phyloP scores from a whole-genome alignment of 1,140 invertebrate genomes.

The Oscheius sp. region DNA sequence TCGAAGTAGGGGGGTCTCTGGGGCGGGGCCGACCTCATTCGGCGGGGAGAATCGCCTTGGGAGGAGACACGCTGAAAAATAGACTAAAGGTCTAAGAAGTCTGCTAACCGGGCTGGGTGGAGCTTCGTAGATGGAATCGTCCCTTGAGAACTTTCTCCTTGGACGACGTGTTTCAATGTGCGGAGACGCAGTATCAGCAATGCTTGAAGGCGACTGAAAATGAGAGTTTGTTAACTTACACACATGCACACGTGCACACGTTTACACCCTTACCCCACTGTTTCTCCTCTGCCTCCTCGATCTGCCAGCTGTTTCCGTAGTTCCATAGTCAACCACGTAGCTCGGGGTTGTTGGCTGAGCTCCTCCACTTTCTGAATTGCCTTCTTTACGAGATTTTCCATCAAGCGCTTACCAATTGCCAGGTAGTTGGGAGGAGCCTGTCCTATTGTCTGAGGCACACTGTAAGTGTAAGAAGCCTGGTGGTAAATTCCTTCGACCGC shows the following conservation, averaged over 20 bases:
- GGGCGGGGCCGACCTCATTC: background rate
- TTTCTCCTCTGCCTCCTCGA: slow-evolving; percentile 19
- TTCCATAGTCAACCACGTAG: slow-evolving; percentile 13
- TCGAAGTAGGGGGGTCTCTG: background rate
- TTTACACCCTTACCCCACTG: background rate
- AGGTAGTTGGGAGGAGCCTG: slow-evolving; percentile 25
- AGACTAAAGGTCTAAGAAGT: too few relatives aligned
- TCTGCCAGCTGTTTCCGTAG: slow-evolving; percentile 7
- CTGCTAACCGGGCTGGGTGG: slow-evolving; percentile 24
- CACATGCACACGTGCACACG: too few relatives aligned
- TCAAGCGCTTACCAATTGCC: slow-evolving; percentile 21
- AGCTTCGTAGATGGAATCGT: slow-evolving; percentile 29
- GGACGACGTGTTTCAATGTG: too few relatives aligned
- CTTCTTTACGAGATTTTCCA: background rate
- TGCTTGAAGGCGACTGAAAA: too few relatives aligned
- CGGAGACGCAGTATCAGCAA: too few relatives aligned
- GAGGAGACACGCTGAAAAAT: background rate
- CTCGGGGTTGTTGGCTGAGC: slow-evolving; percentile 10
- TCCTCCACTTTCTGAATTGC: background rate
- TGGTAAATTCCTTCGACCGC: slow-evolving; percentile 22
- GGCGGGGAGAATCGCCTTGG: background rate
- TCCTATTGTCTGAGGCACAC: slow-evolving; percentile 4
- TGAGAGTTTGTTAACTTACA: too few relatives aligned
- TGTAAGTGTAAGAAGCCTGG: slow-evolving; percentile 34
- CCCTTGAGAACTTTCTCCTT: slow-evolving; percentile 6